phyloP scores from a whole-genome alignment of 2,888 invertebrate species.

The Chesias legatella region DNA sequence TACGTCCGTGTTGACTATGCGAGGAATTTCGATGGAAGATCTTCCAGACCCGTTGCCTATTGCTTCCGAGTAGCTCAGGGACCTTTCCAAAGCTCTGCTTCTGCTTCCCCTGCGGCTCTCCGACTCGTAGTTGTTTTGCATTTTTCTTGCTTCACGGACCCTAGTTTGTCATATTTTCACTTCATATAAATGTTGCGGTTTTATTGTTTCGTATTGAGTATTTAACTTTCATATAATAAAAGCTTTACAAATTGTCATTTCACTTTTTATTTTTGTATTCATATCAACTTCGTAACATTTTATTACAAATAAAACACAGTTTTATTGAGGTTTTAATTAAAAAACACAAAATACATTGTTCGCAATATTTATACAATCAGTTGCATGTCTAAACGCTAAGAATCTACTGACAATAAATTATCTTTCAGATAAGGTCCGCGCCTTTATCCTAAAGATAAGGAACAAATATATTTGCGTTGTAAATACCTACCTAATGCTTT shows the following conservation, averaged over 20 bases:
- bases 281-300: background rate
- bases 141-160: conserved; percentile 11
- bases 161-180: background rate
- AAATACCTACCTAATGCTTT: conserved; percentile 17
- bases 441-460: conserved; percentile 52
- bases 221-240: too few relatives aligned
- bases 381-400: conserved; percentile 8
- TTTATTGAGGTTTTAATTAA: conserved; percentile 3
- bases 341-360: conserved; percentile 6
- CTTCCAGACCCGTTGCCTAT: conserved; percentile 59
- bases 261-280: too few relatives aligned
- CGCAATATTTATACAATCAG: conserved; percentile 9
- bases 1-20: conserved; percentile 61
- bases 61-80: conserved; percentile 69
- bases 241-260: too few relatives aligned
- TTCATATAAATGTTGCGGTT: background rate
- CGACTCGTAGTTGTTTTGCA: conserved; percentile 39
- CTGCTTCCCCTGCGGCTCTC: conserved; percentile 55
- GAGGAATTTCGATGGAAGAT: conserved; percentile 68
- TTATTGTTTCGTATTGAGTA: too few relatives aligned
- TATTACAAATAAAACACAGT: conserved; percentile 5
- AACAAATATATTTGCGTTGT: conserved; percentile 29
- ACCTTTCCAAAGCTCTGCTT: conserved; percentile 58
- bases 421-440: conserved; percentile 50
- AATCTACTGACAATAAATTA: conserved; percentile 30